Evolutionary conservation across 2,888 invertebrate genomes (phyloP).

Genomic region (Plebejus anna): DNA sequence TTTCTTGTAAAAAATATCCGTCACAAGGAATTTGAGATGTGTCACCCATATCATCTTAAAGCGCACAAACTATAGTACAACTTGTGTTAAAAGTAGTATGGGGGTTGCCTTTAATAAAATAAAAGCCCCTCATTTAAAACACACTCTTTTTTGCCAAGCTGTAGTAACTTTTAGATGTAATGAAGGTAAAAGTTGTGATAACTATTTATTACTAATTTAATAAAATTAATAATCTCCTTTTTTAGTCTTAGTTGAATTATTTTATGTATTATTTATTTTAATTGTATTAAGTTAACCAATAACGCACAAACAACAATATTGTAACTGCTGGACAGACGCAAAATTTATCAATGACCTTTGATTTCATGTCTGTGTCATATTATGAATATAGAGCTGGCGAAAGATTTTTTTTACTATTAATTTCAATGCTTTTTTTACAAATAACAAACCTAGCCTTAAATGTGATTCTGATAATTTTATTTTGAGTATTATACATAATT

Average conservation of each 20-base stretch:
- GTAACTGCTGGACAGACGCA: neutral
- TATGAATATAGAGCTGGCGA: neutral
- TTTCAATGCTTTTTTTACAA: neutral
- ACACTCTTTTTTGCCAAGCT: too few species aligned
- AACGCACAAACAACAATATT: neutral
- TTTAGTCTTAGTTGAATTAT: neutral
- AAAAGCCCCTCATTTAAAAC: too few species aligned
- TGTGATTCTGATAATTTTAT: neutral
- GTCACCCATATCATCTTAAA: too few species aligned
- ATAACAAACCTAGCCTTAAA: neutral
- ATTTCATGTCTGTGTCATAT: neutral
- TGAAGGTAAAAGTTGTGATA: constrained; percentile 24
- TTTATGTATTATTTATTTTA: constrained; percentile 15
- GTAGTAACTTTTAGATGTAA: constrained; percentile 11
- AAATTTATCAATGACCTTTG: neutral
- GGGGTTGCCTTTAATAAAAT: too few species aligned
- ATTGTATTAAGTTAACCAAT: neutral
- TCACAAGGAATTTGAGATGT: too few species aligned
- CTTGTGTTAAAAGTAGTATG: too few species aligned
- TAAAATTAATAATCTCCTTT: neutral
- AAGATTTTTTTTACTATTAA: neutral
- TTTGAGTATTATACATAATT: neutral
- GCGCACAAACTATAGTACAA: too few species aligned
- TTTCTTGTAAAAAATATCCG: too few species aligned
- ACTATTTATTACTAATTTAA: constrained; percentile 27